Conservation (phyloP, 2,113 vertebrate species). For the Globicephala melas region DNA sequence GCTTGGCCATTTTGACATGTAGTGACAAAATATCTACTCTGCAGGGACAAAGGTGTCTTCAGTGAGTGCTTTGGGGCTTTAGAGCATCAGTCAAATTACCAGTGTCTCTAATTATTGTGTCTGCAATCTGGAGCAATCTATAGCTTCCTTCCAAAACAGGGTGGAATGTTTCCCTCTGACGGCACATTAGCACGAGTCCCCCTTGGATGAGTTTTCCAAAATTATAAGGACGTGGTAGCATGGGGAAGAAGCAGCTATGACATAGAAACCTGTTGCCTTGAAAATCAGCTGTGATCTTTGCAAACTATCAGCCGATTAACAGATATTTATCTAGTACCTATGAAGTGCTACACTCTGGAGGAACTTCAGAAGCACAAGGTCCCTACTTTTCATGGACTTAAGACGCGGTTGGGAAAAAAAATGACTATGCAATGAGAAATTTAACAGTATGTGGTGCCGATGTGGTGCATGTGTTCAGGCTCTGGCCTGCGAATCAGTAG, state of each 20-base stretch:
- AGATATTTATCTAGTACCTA: background rate
- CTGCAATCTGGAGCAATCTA: background rate
- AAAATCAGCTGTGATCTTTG: slow-evolving; percentile 23
- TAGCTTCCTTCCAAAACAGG: background rate
- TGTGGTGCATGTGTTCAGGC: background rate
- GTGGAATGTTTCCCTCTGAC: background rate
- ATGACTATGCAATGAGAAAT: background rate
- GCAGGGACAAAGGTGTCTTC: slow-evolving; percentile 5
- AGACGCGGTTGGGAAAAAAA: background rate
- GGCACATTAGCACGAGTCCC: background rate
- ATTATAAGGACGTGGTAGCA: background rate
- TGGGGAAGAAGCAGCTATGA: background rate
- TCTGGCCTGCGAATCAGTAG: background rate
- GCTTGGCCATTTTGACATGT: background rate
- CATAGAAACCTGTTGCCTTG: background rate
- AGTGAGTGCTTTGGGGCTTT: slow-evolving; percentile 1
- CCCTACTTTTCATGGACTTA: background rate
- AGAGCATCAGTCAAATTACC: slow-evolving; percentile 37
- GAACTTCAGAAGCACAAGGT: background rate
- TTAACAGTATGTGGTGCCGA: background rate
- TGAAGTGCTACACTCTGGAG: background rate
- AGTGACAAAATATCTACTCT: background rate
- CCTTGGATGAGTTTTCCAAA: background rate
- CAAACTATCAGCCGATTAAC: background rate
- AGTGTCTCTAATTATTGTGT: slow-evolving; percentile 40